Percentiles rank a stretch among this genome's conserved stretches.
These are phyloP conservation scores for Drosophila mayri DNA, from an alignment of 1,140 invertebrate species.

Conservation along the genomic window DNA sequence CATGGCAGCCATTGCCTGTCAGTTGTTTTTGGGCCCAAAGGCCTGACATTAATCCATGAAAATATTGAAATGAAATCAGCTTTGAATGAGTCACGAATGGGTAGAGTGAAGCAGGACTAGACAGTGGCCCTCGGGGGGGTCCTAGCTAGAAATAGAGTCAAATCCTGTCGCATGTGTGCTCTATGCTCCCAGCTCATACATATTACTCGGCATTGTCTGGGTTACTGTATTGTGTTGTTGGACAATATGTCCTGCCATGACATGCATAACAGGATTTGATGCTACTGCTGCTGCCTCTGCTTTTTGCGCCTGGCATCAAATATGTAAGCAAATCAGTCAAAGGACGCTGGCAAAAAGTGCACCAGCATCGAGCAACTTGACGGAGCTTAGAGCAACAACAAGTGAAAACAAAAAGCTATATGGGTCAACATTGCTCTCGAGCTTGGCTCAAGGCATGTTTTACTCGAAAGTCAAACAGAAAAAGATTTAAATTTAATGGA, in stretches of 20 bases:
- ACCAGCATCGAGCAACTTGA: constrained; percentile 41
- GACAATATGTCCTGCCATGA: constrained; percentile 43
- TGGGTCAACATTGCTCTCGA: constrained; percentile 35
- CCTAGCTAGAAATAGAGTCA: constrained; percentile 18
- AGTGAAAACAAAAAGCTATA: constrained; percentile 32
- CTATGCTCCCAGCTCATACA: constrained; percentile 19
- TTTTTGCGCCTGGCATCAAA: constrained; percentile 53
- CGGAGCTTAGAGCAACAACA: constrained; percentile 34
- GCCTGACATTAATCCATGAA: constrained; percentile 31
- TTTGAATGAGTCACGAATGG: constrained; percentile 14
- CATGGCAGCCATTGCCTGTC: constrained; percentile 3
- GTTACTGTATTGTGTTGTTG: constrained; percentile 18
- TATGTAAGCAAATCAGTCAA: constrained; percentile 68
- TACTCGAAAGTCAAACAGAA: constrained; percentile 28
- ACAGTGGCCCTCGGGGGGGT: constrained; percentile 7
- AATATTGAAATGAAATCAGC: constrained; percentile 41
- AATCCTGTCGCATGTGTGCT: constrained; percentile 13
- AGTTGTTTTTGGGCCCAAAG: background rate
- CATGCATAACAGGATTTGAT: constrained; percentile 71
- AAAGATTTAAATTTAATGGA: constrained; percentile 48
- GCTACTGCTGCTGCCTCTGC: constrained; percentile 34
- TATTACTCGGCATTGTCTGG: constrained; percentile 51
- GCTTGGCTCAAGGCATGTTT: constrained; percentile 29
- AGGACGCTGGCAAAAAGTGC: constrained; percentile 46
- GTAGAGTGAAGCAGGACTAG: constrained; percentile 3